Evolutionary conservation across 2,888 invertebrate species (phyloP).

Genomic region (Chalcis sispes): DNA sequence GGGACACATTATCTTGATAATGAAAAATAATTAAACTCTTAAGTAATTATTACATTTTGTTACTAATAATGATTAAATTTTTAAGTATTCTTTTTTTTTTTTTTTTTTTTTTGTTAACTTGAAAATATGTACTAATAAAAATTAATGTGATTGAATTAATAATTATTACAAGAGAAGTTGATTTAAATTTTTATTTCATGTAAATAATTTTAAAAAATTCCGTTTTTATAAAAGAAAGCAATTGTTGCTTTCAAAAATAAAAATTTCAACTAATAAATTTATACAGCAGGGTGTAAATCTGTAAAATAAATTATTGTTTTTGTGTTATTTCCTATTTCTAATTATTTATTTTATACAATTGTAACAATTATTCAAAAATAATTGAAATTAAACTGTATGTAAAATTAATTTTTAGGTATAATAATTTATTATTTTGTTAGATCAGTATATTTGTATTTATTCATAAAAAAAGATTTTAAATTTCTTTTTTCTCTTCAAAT

Average conservation of each 20-base stretch:
- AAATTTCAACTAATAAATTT: slow-evolving; percentile 41
- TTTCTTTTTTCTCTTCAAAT: no score
- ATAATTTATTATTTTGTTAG: no score
- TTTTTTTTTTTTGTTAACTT: slow-evolving; percentile 21
- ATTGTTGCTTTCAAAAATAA: slow-evolving; percentile 15
- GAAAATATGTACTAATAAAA: slow-evolving; percentile 43
- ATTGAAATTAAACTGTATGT: no score
- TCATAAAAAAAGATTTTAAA: no score
- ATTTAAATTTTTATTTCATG: slow-evolving; percentile 22
- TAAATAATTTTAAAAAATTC: slow-evolving; percentile 41
- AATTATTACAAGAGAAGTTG: background rate
- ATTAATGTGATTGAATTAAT: slow-evolving; percentile 29
- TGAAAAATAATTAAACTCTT: slow-evolving; percentile 16
- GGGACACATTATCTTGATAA: slow-evolving; percentile 8
- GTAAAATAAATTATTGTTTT: slow-evolving; percentile 17
- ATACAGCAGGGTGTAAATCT: slow-evolving; percentile 31
- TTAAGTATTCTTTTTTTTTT: slow-evolving; percentile 3
- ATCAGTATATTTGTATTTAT: no score
- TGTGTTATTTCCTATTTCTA: slow-evolving; percentile 22
- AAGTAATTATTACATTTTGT: slow-evolving; percentile 27
- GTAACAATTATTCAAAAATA: no score
- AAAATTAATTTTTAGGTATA: no score
- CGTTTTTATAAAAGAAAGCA: slow-evolving; percentile 47
- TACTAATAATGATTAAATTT: slow-evolving; percentile 42
- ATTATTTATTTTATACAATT: slow-evolving; percentile 11